These are phyloP conservation scores for Amblyopsis hoosieri DNA, from an alignment of 2,797 vertebrate species.

Conservation along the genomic window DNA sequence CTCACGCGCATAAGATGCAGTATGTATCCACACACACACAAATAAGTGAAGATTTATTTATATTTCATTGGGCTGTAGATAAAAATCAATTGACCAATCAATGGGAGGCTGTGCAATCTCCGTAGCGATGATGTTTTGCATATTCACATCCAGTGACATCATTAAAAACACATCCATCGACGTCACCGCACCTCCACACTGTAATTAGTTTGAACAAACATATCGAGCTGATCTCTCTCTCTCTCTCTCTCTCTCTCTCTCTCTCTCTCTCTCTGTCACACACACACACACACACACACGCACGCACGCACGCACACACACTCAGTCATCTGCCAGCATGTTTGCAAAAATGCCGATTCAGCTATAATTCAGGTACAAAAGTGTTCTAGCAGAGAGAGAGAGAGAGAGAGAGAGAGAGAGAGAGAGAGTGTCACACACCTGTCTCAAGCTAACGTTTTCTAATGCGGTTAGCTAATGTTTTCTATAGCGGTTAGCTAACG, in stretches of 20 bases:
- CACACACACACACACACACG: constrained; percentile 20
- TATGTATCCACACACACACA: constrained; percentile 1
- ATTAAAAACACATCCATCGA: constrained; percentile 80
- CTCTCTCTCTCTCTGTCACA: neutral
- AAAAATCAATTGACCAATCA: constrained; percentile 82
- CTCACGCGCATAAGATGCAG: neutral
- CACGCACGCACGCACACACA: constrained; percentile 34
- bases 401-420: too few relatives aligned
- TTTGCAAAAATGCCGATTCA: too few relatives aligned
- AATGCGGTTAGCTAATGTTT: too few relatives aligned
- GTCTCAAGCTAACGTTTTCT: too few relatives aligned
- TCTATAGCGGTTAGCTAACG: too few relatives aligned
- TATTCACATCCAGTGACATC: constrained; percentile 76
- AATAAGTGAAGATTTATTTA: constrained; percentile 76
- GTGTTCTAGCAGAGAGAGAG: neutral
- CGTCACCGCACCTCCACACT: constrained; percentile 52
- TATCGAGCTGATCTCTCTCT: constrained; percentile 62
- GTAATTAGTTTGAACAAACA: constrained; percentile 82
- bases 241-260: too few relatives aligned
- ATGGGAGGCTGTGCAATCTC: constrained; percentile 57
- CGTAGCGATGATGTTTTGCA: constrained; percentile 67
- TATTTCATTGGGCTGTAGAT: constrained; percentile 72
- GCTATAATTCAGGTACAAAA: too few relatives aligned
- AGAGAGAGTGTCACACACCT: too few relatives aligned
- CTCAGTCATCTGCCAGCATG: neutral